Evolutionary conservation across 2,888 invertebrate genomes (phyloP), one percentile per base, ranked within the genome.

Genomic region (Elegia similella): DNA sequence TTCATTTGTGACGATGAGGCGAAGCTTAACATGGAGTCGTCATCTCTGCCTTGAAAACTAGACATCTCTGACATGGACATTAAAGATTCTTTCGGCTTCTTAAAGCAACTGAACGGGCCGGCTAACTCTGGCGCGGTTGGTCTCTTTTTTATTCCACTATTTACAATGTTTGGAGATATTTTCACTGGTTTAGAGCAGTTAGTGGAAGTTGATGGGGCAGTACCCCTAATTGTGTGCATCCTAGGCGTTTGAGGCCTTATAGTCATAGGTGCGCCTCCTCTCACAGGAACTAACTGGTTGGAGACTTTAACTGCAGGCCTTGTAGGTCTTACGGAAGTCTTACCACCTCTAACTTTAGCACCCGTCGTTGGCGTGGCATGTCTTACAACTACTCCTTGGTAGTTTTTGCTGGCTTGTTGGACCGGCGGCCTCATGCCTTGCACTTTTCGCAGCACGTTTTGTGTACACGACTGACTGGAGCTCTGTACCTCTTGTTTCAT

Each of bases 101-200:
- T 91, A 62, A 89, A 88, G 69, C 84, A 86, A 70, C 84, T 84
- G 53, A 87, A 88, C 52, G 82, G 84, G 8, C 82, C 84, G 7
- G 70, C 58, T 3, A 64, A 30, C 42, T 82, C 78, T 58, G 85
- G 79, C 1, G 71, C 59, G 50, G 63, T 67, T 15, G 78, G 63
- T 42, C 84, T 79, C 70, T 88, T 86, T 2, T 58, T 30, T 38
- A 76, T 65, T 50, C 65, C 69, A 44, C 80, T 63, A 23, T 50
- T 50, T 34, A 50, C 16, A n/a, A 50, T 6, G 34, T 50, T 71
- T 0, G 86, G 83, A 2, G 86, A 78, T 62, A 86, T 77, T 73
- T 84, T 89, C 38, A 86, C 60, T 5, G 78, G 75, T 66, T 72
- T 80, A 10, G 75, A 72, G 58, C 65, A 70, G 42, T 67, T 70